Evolutionary conservation across 1,140 invertebrate genomes (phyloP).

Genomic region (Drosophila nigrodunni): DNA sequence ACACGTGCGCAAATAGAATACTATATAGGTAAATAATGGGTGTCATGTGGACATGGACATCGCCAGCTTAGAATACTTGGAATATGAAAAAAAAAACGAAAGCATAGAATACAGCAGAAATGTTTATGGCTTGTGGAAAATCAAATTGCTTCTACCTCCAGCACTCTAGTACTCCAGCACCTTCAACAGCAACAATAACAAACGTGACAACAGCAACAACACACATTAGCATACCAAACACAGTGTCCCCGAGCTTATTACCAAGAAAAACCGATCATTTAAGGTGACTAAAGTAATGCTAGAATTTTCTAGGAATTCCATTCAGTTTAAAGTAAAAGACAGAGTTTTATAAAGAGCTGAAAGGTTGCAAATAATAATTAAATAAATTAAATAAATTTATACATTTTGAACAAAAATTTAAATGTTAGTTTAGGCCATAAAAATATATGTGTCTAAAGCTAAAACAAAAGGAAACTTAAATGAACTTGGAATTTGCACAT

Average conservation of each 20-base stretch:
- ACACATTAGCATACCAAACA: conserved; percentile 31
- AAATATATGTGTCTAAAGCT: no score
- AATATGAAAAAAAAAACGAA: conserved; percentile 16
- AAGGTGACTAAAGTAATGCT: neutral
- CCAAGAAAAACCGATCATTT: neutral
- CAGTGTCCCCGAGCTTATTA: conserved; percentile 6
- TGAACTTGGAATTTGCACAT: neutral
- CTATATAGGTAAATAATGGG: conserved; percentile 54
- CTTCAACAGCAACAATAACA: conserved; percentile 17
- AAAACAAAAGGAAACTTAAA: neutral
- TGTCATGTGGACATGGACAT: conserved; percentile 49
- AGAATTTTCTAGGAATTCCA: neutral
- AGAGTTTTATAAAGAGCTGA: no score
- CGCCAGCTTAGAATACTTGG: conserved; percentile 15
- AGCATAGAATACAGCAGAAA: neutral
- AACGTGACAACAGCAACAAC: conserved; percentile 9
- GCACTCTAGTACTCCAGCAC: neutral
- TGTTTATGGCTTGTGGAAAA: neutral
- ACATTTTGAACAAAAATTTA: no score
- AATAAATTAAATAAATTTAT: no score
- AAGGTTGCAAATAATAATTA: no score
- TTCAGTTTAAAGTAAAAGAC: no score
- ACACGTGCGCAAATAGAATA: conserved; percentile 39
- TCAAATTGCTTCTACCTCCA: conserved; percentile 4
- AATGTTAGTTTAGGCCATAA: no score